A percentile compares a stretch with the other conserved stretches of the same genome.
Evolutionary conservation across 2,797 vertebrate genomes (phyloP).

Genomic region (Coracias cyanogaster): DNA sequence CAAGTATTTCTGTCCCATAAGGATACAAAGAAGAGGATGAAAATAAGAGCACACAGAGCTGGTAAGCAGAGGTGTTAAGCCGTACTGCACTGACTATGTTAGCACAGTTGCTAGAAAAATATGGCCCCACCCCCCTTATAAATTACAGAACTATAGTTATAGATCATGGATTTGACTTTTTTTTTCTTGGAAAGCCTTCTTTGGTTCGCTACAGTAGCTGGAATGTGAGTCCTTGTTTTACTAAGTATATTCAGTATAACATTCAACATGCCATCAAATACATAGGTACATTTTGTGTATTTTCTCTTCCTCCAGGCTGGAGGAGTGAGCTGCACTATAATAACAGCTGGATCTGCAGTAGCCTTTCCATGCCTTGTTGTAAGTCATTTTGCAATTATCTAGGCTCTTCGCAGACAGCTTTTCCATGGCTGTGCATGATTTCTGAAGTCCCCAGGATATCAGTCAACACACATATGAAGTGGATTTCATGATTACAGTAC

Average conservation of each 20-base stretch:
- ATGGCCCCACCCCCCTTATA: background rate
- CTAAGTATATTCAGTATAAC: background rate
- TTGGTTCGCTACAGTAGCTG: background rate
- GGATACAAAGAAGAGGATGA: background rate
- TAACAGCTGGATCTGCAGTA: background rate
- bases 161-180: background rate
- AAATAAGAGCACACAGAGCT: background rate
- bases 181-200: background rate
- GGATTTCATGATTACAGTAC: background rate
- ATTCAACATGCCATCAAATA: background rate
- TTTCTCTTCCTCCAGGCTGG: background rate
- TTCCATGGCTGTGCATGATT: background rate
- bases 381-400: constrained; percentile 7
- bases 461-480: background rate
- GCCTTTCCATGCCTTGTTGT: background rate
- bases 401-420: background rate
- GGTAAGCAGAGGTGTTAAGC: background rate
- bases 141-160: background rate
- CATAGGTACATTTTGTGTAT: background rate
- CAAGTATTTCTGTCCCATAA: background rate
- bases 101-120: background rate
- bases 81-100: background rate
- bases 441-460: background rate
- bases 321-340: background rate
- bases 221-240: background rate